A percentile compares a stretch with the other conserved stretches of the same genome.
phyloP scores from a whole-genome alignment of 2,797 vertebrate species.

The Furcifer pardalis region DNA sequence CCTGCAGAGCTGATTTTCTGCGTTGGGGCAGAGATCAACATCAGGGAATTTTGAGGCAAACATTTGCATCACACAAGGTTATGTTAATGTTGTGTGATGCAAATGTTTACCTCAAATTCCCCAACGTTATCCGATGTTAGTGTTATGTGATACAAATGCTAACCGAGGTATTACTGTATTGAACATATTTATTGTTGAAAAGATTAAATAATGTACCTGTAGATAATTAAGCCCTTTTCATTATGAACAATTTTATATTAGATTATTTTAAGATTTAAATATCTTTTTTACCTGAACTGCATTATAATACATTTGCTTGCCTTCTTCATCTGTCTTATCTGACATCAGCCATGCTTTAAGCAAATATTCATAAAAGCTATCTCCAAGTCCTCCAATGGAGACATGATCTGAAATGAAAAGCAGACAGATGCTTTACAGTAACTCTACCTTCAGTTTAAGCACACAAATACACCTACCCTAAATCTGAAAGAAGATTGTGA shows the following conservation, averaged over 20 bases:
- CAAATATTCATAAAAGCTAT: slow-evolving; percentile 99
- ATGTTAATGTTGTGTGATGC: too few relatives aligned
- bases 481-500: slow-evolving; percentile 39
- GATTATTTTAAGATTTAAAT: slow-evolving; percentile 64
- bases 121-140: too few relatives aligned
- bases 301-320: slow-evolving; percentile 95
- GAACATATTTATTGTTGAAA: neutral
- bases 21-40: too few relatives aligned
- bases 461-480: slow-evolving; percentile 29
- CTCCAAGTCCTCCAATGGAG: slow-evolving; percentile 95
- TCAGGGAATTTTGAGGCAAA: too few relatives aligned
- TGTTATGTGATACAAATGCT: too few relatives aligned
- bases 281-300: slow-evolving; percentile 88
- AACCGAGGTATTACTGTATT: too few relatives aligned
- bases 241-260: neutral
- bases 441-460: slow-evolving; percentile 56
- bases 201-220: neutral
- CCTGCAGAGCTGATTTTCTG: too few relatives aligned
- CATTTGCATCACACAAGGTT: too few relatives aligned
- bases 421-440: slow-evolving; percentile 55
- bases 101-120: too few relatives aligned
- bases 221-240: neutral
- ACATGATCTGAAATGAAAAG: slow-evolving; percentile 88
- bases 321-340: slow-evolving; percentile 93
- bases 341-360: slow-evolving; percentile 99